Base-by-base conservation (phyloP, 2,888 invertebrate species). In the Bombyx huttoni region DNA sequence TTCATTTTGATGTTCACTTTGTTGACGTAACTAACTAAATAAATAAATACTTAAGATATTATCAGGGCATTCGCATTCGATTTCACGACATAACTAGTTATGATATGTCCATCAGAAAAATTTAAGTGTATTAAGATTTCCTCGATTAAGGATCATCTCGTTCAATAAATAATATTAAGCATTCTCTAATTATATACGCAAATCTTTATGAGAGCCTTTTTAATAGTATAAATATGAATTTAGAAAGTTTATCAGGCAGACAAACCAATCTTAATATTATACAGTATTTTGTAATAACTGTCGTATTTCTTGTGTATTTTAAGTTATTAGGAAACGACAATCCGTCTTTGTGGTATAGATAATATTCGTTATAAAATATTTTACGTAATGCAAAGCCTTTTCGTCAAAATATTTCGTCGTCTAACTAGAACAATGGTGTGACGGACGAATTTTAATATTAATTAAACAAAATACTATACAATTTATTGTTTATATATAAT, bases 291-390 rank as follows among this genome's bases (percentile, higher is more conserved):
- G 57, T 52, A 58, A 57, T 54, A 49, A 46, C 59, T 59, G 59
- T 56, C 57, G 55, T 57, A 53, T 60, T 59, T 61, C 52, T 55
- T 54, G 54, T 53, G 49, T 51, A 58, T 67, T 70, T 63, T 60
- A 63, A 62, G 61, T 62, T 54, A 68, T 66, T 65, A 56, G 56
- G 58, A 54, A 60, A 64, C 65, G 65, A 53, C 67, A 61, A 56
- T 48, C 51, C 53, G 59, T 52, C 54, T 52, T 52, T 54, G 57
- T 54, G 50, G 53, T 58, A 53, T 58, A 54, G 55, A 52, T 53
- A 48, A 40, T 40, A 52, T 58, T 57, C 57, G 12, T 12, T 10
- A 40, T 12, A 8, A 10, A 7, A 40, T 10, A 12, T 8, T 40
- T 40, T 40, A 40, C 12, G 40, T 40, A 40, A 40, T 12, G 7